These are phyloP conservation scores for Oedothorax gibbosus DNA, from an alignment of 1,140 invertebrate species.

Conservation along the genomic window DNA sequence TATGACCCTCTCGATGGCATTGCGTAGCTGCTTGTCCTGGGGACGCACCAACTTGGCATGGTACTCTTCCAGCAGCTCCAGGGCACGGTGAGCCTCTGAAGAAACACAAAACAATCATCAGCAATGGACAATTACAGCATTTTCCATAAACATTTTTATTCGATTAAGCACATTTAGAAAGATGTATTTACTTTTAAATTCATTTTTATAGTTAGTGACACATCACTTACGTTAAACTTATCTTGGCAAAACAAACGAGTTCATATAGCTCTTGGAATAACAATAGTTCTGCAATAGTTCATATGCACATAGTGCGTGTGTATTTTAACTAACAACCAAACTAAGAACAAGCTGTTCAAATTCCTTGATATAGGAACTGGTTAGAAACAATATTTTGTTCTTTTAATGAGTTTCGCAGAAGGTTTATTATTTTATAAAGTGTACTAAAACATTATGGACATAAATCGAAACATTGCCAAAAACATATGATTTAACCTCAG, in stretches of 20 bases:
- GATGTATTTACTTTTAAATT: too few relatives aligned
- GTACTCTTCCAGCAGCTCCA: conserved; percentile 97
- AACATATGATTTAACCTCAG: too few relatives aligned
- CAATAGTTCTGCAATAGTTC: background rate
- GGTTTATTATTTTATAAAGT: too few relatives aligned
- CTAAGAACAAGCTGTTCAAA: background rate
- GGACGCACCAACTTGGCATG: conserved; percentile 90
- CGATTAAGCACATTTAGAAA: too few relatives aligned
- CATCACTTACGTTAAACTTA: background rate
- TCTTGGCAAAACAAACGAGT: too few relatives aligned
- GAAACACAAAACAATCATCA: background rate
- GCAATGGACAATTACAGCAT: background rate
- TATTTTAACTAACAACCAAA: too few relatives aligned
- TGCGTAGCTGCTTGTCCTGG: conserved; percentile 91
- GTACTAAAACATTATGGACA: too few relatives aligned
- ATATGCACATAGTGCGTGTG: background rate
- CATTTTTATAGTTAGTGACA: too few relatives aligned
- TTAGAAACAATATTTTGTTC: too few relatives aligned
- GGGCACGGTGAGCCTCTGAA: conserved; percentile 94
- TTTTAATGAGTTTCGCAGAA: background rate
- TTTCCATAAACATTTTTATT: too few relatives aligned
- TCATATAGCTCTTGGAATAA: too few relatives aligned
- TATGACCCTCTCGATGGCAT: conserved; percentile 96
- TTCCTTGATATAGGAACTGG: background rate
- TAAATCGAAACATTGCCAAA: too few relatives aligned